Conservation (phyloP, 2,888 invertebrate species). For the Seira sanloemensis region DNA sequence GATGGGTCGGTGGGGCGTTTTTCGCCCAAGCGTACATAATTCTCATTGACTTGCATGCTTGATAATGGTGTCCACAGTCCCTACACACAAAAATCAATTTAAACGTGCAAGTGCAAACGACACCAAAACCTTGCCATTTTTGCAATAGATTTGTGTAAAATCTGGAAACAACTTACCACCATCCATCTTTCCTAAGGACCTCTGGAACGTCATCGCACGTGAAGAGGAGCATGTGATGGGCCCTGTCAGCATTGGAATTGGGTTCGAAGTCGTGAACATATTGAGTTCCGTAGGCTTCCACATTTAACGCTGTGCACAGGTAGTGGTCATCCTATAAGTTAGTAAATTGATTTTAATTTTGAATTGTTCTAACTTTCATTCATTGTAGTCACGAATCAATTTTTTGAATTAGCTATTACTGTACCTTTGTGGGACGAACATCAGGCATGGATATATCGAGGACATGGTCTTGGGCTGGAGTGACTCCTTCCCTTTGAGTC, state of each 20-base stretch:
- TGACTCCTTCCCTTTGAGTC: conserved; percentile 22
- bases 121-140: too few relatives aligned
- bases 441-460: conserved; percentile 71
- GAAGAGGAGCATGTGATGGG: conserved; percentile 80
- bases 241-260: conserved; percentile 78
- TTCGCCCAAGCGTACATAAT: conserved; percentile 81
- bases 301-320: conserved; percentile 76
- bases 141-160: conserved; percentile 67
- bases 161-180: conserved; percentile 62
- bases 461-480: conserved; percentile 14
- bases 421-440: conserved; percentile 71
- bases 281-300: conserved; percentile 74
- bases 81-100: conserved; percentile 75
- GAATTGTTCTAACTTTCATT: too few relatives aligned
- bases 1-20: conserved; percentile 78
- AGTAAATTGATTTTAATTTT: conserved; percentile 15
- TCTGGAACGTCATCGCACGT: conserved; percentile 77
- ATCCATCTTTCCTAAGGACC: conserved; percentile 52
- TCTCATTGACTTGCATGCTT: conserved; percentile 75
- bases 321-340: conserved; percentile 76
- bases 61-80: conserved; percentile 77
- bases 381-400: too few relatives aligned
- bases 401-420: too few relatives aligned
- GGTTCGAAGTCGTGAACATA: conserved; percentile 76
- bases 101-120: too few relatives aligned